phyloP scores from a whole-genome alignment of 2,888 invertebrate species.

The Argyresthia goedartella region DNA sequence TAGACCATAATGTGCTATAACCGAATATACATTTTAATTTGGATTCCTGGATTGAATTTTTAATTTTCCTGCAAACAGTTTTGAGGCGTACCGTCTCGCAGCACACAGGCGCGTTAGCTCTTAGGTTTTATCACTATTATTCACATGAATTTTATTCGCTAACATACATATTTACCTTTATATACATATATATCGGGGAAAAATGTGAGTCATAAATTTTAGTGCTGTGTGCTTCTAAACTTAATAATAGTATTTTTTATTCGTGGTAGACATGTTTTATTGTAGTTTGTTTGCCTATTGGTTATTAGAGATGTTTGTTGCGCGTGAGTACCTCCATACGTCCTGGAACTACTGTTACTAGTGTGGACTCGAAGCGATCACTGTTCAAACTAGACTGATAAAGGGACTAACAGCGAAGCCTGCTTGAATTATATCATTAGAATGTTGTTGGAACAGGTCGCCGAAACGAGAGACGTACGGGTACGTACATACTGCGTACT shows the following conservation, averaged over 20 bases:
- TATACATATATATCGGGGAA: constrained; percentile 10
- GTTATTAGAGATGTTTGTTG: constrained; percentile 26
- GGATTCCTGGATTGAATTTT: constrained; percentile 3
- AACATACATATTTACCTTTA: constrained; percentile 1
- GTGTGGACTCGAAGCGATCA: no score
- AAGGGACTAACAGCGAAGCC: no score
- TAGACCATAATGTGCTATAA: constrained; percentile 65
- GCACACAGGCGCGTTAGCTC: background rate
- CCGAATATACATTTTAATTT: constrained; percentile 18
- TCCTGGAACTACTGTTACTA: no score
- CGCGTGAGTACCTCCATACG: background rate
- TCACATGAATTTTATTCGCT: constrained; percentile 4
- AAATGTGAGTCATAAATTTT: constrained; percentile 30
- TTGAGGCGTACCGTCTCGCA: background rate
- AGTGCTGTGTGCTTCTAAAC: constrained; percentile 24
- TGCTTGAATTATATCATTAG: no score
- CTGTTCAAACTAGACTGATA: no score
- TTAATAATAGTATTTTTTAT: constrained; percentile 24
- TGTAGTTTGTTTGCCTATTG: constrained; percentile 34
- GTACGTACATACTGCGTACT: background rate
- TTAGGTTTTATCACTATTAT: background rate
- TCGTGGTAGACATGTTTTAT: constrained; percentile 26
- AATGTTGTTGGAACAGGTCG: no score
- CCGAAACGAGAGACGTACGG: no score
- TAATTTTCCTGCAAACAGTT: background rate